Conservation (phyloP, 2,797 vertebrate species). For the Gorsachius magnificus region DNA sequence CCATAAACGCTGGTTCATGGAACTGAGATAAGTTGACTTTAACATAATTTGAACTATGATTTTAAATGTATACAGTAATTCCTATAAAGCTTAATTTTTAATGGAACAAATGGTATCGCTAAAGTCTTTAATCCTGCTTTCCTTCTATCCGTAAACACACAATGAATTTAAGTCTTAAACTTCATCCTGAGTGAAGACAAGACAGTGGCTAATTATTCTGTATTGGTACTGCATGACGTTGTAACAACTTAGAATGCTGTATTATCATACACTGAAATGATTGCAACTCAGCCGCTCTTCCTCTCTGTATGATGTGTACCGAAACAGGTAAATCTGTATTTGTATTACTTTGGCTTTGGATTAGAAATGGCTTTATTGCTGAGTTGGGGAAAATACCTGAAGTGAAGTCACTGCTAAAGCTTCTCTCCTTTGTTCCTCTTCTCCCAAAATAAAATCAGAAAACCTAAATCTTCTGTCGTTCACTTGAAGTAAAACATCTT, state of each 20-base stretch:
- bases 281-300: not conserved
- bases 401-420: not conserved
- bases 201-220: not conserved
- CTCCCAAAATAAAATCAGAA: not conserved
- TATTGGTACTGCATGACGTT: not conserved
- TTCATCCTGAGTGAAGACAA: not conserved
- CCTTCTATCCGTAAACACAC: not conserved
- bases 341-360: not conserved
- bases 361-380: not conserved
- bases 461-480: not conserved
- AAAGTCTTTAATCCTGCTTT: not conserved
- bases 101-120: not conserved
- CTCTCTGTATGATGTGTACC: not conserved
- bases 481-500: not conserved
- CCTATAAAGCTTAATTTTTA: not conserved
- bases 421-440: not conserved
- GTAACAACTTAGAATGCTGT: not conserved
- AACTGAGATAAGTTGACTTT: not conserved
- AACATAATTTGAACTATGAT: not conserved
- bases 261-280: not conserved
- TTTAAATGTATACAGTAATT: not conserved
- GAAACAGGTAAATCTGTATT: not conserved
- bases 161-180: not conserved
- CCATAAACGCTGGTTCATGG: accelerated
- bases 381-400: not conserved